Conservation (phyloP, 2,888 invertebrate genomes). For the Drosophila buzzatii region DNA sequence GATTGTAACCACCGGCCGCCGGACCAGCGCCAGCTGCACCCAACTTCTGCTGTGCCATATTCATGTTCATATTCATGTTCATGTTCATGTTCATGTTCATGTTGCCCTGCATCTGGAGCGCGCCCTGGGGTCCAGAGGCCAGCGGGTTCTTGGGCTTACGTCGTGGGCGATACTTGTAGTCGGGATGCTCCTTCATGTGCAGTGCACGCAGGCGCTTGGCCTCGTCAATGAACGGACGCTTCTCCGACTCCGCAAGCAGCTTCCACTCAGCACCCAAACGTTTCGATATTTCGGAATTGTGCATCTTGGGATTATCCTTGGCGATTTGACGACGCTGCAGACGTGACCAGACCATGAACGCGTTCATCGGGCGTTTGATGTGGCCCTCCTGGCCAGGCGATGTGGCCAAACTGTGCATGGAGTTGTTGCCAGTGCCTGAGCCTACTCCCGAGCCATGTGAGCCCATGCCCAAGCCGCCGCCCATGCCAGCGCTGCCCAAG, state of each 20-base stretch:
- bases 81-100: conserved; percentile 51
- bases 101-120: conserved; percentile 79
- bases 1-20: conserved; percentile 87
- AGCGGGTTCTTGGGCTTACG: conserved; percentile 93
- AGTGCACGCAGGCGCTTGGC: conserved; percentile 94
- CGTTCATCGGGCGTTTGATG: conserved; percentile 99
- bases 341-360: conserved; percentile 98
- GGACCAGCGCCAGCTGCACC: conserved; percentile 65
- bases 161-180: conserved; percentile 95
- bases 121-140: conserved; percentile 82
- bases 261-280: conserved; percentile 97
- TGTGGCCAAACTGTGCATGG: conserved; percentile 79
- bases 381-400: conserved; percentile 88
- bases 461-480: conserved; percentile 59
- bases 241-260: conserved; percentile 92
- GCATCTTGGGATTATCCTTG: conserved; percentile 97
- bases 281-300: conserved; percentile 96
- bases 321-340: conserved; percentile 96
- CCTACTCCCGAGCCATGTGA: conserved; percentile 39
- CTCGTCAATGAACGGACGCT: conserved; percentile 97
- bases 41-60: conserved; percentile 80
- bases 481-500: conserved; percentile 72
- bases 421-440: conserved; percentile 33
- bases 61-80: conserved; percentile 55
- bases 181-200: conserved; percentile 96